Conservation (phyloP, 2,888 invertebrate genomes). For the Ametastegia equiseti region DNA sequence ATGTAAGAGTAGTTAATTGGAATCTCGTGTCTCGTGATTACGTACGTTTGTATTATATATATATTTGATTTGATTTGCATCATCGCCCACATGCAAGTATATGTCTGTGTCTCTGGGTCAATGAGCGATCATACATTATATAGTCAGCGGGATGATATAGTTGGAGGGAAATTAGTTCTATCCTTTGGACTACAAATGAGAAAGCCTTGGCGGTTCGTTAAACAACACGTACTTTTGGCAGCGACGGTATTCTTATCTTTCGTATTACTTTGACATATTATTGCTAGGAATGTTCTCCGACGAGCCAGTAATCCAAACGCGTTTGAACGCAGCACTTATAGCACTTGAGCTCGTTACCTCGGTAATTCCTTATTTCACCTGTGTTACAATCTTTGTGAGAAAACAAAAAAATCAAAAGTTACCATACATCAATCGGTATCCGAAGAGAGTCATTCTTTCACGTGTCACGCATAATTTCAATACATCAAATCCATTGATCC, state of each 20-base stretch:
- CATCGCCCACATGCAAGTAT: conserved; percentile 2
- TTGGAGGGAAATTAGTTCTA: background rate
- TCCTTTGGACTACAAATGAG: background rate
- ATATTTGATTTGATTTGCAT: conserved; percentile 23
- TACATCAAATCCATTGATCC: background rate
- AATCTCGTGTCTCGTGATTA: background rate
- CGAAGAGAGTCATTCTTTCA: background rate
- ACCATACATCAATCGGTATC: background rate
- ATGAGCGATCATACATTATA: background rate
- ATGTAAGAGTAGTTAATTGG: background rate
- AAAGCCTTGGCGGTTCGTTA: background rate
- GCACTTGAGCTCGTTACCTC: background rate
- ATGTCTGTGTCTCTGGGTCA: conserved; percentile 1
- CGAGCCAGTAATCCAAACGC: conserved; percentile 45
- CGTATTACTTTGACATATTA: conserved; percentile 42
- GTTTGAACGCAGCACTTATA: background rate
- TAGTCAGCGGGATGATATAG: background rate
- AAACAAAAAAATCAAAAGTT: background rate
- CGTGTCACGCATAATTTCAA: background rate
- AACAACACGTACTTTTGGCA: conserved; percentile 8
- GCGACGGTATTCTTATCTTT: conserved; percentile 22
- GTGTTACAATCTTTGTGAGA: no score
- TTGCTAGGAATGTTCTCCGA: conserved; percentile 33
- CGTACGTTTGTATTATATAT: background rate
- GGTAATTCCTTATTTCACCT: background rate